phyloP scores from a whole-genome alignment of 2,113 vertebrate species.

The Ivindomyrus marchei region DNA sequence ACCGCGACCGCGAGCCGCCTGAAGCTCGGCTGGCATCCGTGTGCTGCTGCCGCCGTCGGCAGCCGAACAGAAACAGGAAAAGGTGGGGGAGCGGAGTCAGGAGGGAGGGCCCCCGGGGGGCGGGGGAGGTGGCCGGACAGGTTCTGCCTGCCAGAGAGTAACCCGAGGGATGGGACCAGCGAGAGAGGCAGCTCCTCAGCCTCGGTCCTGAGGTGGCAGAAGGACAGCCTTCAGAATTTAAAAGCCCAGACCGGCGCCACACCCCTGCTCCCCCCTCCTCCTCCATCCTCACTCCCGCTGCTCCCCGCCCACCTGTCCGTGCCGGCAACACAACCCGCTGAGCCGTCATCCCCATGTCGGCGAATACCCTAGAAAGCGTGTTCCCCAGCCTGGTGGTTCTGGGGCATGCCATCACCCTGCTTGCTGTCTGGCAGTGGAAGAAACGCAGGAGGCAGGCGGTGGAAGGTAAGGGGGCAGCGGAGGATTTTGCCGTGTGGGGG shows the following conservation, averaged over 20 bases:
- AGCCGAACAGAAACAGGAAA: background rate
- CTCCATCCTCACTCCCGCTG: background rate
- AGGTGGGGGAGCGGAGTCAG: background rate
- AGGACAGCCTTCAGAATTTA: slow-evolving; percentile 27
- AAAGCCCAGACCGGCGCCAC: slow-evolving; percentile 8
- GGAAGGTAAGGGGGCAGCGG: slow-evolving; percentile 42
- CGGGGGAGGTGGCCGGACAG: background rate
- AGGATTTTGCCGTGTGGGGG: background rate
- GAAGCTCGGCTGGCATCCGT: background rate
- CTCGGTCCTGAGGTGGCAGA: background rate
- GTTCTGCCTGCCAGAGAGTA: slow-evolving; percentile 9
- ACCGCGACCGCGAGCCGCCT: background rate
- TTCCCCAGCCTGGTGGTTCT: slow-evolving; percentile 66
- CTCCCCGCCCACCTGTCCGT: slow-evolving; percentile 46
- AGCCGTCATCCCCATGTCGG: slow-evolving; percentile 45
- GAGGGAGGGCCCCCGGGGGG: background rate
- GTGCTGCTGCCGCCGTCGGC: background rate
- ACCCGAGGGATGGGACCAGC: background rate
- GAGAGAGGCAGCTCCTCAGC: slow-evolving; percentile 1
- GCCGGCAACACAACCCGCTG: slow-evolving; percentile 23
- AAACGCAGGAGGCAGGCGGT: slow-evolving; percentile 39
- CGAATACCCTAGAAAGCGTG: slow-evolving; percentile 47
- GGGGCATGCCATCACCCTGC: slow-evolving; percentile 59
- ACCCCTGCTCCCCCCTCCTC: slow-evolving; percentile 6
- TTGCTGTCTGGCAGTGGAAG: slow-evolving; percentile 60